These are phyloP conservation scores for Coendou prehensilis DNA, from an alignment of 2,797 vertebrate species.

Conservation along the genomic window DNA sequence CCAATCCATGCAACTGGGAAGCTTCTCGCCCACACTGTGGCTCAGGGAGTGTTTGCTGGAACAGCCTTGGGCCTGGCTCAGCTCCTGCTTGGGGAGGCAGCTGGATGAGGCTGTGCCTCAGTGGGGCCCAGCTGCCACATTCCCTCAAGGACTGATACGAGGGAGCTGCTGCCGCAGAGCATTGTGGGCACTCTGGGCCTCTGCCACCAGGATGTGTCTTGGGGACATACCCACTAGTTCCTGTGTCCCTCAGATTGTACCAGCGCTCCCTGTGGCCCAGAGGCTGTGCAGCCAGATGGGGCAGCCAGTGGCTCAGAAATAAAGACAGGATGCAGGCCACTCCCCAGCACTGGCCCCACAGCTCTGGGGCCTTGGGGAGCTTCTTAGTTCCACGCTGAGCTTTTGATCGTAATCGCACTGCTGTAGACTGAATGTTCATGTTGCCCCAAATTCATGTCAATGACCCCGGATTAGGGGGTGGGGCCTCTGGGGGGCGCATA, in stretches of 20 bases:
- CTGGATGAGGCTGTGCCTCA: fast-evolving
- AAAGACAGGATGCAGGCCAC: fast-evolving
- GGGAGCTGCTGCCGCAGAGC: background rate
- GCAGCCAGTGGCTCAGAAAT: background rate
- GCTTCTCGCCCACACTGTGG: fast-evolving
- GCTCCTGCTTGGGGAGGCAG: background rate
- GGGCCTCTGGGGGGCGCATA: background rate
- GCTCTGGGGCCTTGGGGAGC: background rate
- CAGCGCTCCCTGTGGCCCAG: background rate
- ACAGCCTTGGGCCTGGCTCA: fast-evolving
- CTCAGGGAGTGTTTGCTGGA: background rate
- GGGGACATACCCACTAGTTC: fast-evolving
- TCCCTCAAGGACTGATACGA: fast-evolving
- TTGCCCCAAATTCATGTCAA: background rate
- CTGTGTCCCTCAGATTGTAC: background rate
- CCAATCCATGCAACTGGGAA: fast-evolving
- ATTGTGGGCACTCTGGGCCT: fast-evolving
- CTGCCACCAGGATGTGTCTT: fast-evolving
- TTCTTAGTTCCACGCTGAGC: background rate
- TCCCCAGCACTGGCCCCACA: background rate
- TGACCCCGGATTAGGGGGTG: too few species aligned
- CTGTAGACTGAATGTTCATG: background rate
- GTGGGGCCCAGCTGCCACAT: background rate
- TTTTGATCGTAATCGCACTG: background rate
- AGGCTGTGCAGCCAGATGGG: too few species aligned